Conservation (phyloP, 2,888 invertebrate genomes). For the Melinaea menophilus region DNA sequence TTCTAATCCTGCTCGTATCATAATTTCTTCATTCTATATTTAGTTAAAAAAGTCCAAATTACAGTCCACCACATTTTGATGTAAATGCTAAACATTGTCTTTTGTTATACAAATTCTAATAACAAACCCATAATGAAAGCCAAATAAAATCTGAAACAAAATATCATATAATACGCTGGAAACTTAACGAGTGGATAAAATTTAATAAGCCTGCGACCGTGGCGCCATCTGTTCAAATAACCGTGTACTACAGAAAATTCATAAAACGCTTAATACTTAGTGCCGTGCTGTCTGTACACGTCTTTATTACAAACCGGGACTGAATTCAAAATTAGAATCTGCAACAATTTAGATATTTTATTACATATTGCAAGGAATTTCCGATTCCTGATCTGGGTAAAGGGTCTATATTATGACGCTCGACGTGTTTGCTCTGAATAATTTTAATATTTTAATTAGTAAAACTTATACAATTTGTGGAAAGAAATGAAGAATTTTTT, state of each 20-base stretch:
- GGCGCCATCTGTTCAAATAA: constrained; percentile 27
- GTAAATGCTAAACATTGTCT: no score
- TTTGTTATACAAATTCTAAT: not conserved
- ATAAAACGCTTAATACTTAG: no score
- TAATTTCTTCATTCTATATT: no score
- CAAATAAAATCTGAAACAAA: constrained; percentile 25
- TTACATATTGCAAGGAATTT: constrained; percentile 23
- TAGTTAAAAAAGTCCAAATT: no score
- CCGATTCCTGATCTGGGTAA: constrained; percentile 19
- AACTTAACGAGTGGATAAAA: constrained; percentile 35
- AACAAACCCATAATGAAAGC: constrained; percentile 11
- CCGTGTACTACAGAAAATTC: no score
- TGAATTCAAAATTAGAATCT: constrained; percentile 44
- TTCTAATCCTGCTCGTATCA: no score
- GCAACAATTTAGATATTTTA: constrained; percentile 37
- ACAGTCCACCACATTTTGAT: no score
- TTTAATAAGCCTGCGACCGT: constrained; percentile 38
- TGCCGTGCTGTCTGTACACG: constrained; percentile 34
- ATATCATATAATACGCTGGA: constrained; percentile 31
- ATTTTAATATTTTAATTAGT: no score
- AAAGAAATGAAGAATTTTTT: no score
- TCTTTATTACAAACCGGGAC: constrained; percentile 41
- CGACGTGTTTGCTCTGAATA: no score
- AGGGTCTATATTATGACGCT: constrained; percentile 8
- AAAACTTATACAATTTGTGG: no score